Percentiles rank a stretch among this genome's conserved stretches.
These are phyloP conservation scores for Ctenopoma kingsleyae DNA, from an alignment of 2,797 vertebrate genomes.

Conservation along the genomic window DNA sequence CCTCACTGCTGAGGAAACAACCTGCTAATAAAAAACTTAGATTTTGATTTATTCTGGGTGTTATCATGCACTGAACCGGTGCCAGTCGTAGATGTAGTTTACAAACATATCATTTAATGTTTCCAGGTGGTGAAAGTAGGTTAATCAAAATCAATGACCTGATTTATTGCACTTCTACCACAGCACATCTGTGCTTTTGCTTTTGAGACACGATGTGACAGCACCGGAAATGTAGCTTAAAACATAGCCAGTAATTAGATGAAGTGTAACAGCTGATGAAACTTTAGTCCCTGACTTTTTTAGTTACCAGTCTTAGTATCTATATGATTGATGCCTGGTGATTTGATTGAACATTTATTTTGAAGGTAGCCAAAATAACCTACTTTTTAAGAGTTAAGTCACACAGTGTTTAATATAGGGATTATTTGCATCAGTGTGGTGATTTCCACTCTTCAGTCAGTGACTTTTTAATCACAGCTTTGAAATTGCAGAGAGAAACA, in stretches of 20 bases:
- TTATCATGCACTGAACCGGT: not conserved
- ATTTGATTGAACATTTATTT: constrained; percentile 2
- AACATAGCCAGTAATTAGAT: not conserved
- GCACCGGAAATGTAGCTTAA: not conserved
- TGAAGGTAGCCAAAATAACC: not conserved
- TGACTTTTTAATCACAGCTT: constrained; percentile 30
- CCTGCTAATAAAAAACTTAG: not conserved
- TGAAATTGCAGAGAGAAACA: constrained; percentile 1
- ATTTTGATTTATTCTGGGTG: not conserved
- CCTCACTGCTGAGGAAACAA: not conserved
- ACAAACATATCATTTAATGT: constrained; percentile 16
- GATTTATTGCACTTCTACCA: not conserved
- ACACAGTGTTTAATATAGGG: not conserved
- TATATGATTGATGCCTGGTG: not conserved
- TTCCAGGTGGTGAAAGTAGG: constrained; percentile 14
- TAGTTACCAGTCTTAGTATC: not conserved
- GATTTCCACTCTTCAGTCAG: not conserved
- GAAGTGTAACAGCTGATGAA: constrained; percentile 3
- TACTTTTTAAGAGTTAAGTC: not conserved
- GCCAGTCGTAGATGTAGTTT: constrained; percentile 7
- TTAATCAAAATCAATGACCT: constrained; percentile 13
- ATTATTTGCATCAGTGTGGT: not conserved
- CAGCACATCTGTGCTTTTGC: constrained; percentile 12
- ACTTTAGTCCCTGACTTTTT: not conserved
- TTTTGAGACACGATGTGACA: constrained; percentile 2